Conservation (phyloP, 2,113 vertebrate species). For the Symphodus melops region DNA sequence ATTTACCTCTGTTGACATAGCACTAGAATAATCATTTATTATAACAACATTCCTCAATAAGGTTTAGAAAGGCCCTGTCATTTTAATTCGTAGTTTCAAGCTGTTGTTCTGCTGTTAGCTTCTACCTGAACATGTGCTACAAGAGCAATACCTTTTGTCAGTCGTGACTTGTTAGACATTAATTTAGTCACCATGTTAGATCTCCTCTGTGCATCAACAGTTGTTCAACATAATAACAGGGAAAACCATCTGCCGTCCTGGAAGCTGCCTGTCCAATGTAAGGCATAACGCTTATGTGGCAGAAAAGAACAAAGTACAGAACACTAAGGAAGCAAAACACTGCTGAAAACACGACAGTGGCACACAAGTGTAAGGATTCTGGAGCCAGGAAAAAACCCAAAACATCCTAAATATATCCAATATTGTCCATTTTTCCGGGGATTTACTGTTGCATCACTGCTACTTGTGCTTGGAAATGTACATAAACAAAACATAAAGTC, state of each 20-base stretch:
- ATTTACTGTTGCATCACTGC: conserved; percentile 13
- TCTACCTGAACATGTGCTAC: not conserved
- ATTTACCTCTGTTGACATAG: not conserved
- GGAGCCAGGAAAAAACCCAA: not conserved
- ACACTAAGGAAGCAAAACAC: not conserved
- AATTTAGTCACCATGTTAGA: conserved; percentile 10
- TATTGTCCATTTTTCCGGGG: not conserved
- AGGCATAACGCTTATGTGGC: not conserved
- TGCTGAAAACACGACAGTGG: not conserved
- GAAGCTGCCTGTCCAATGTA: conserved; percentile 17
- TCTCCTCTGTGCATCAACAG: not conserved
- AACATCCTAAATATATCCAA: not conserved
- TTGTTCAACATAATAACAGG: conserved; percentile 23
- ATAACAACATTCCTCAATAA: not conserved
- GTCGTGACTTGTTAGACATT: not conserved
- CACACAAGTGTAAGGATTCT: not conserved
- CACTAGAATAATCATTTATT: not conserved
- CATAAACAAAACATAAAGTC: conserved; percentile 48
- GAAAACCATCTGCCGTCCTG: not conserved
- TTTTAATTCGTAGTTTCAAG: not conserved
- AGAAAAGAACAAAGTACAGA: not conserved
- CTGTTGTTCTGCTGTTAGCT: not conserved
- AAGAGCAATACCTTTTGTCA: not conserved
- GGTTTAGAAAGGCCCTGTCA: not conserved
- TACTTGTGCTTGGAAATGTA: conserved; percentile 23